These are phyloP conservation scores for Anthophora plumipes DNA, from an alignment of 2,888 invertebrate genomes.

Conservation along the genomic window DNA sequence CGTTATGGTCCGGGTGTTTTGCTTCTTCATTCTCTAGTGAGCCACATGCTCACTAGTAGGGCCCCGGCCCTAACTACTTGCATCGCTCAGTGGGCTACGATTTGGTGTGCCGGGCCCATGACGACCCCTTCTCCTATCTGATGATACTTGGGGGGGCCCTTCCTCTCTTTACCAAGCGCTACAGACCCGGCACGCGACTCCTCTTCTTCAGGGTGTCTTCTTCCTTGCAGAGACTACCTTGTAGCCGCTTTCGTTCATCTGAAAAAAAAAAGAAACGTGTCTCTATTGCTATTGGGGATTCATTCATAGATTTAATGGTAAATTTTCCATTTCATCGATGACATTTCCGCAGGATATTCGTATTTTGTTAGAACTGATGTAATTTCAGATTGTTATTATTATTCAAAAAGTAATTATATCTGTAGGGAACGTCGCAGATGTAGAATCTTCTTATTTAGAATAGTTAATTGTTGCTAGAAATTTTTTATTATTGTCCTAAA, in stretches of 20 bases:
- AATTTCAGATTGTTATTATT: too few relatives aligned
- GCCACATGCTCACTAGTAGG: conserved; percentile 87
- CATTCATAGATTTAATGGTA: not conserved
- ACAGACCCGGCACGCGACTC: conserved; percentile 78
- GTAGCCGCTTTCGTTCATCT: conserved; percentile 80
- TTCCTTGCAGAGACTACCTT: conserved; percentile 75
- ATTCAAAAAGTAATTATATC: too few relatives aligned
- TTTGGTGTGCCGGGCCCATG: conserved; percentile 81
- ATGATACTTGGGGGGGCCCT: conserved; percentile 62
- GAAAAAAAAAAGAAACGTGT: conserved; percentile 56
- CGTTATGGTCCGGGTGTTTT: conserved; percentile 99
- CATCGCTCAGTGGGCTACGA: conserved; percentile 83
- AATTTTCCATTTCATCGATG: too few relatives aligned
- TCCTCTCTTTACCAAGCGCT: conserved; percentile 72
- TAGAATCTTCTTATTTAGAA: too few relatives aligned
- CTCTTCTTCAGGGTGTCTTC: conserved; percentile 76
- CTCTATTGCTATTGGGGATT: not conserved
- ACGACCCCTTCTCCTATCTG: conserved; percentile 68
- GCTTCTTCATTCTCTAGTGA: conserved; percentile 98
- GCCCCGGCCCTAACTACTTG: conserved; percentile 85
- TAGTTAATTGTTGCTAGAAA: too few relatives aligned
- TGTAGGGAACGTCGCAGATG: too few relatives aligned
- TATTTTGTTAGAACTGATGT: too few relatives aligned
- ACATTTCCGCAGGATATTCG: too few relatives aligned
- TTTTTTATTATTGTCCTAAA: too few relatives aligned